A percentile compares a stretch with the other conserved stretches of the same genome.
Evolutionary conservation across 1,140 invertebrate species (phyloP).

Genomic region (Eupeodes corollae): DNA sequence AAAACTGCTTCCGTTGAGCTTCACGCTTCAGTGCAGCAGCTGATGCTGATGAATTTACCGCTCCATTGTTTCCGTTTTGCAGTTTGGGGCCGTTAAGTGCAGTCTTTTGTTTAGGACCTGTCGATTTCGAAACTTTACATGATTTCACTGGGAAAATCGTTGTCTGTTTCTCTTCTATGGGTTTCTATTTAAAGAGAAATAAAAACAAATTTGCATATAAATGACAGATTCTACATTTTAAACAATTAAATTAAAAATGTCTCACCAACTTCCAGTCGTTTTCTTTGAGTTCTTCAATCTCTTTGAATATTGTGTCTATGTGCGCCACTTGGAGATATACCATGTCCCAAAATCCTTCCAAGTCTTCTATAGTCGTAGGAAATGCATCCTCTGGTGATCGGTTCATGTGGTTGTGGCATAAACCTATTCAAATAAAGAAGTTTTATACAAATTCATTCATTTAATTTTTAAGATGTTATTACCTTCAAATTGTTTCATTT

Average conservation of each 20-base stretch:
- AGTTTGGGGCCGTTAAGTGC: constrained; percentile 18
- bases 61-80: constrained; percentile 8
- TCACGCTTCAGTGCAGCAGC: constrained; percentile 53
- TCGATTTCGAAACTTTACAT: background rate
- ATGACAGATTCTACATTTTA: background rate
- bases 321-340: constrained; percentile 80
- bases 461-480: background rate
- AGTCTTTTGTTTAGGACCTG: constrained; percentile 3
- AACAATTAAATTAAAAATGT: constrained; percentile 1
- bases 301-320: constrained; percentile 63
- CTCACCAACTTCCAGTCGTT: constrained; percentile 54
- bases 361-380: constrained; percentile 73
- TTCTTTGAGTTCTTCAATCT: constrained; percentile 55
- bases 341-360: constrained; percentile 97
- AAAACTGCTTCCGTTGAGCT: constrained; percentile 63
- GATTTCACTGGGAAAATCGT: constrained; percentile 7
- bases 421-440: constrained; percentile 36
- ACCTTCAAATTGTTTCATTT: constrained; percentile 91
- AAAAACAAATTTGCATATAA: background rate
- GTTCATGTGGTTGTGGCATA: constrained; percentile 51
- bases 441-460: no score
- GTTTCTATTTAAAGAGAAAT: background rate
- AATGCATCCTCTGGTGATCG: constrained; percentile 66
- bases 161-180: background rate
- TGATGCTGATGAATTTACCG: constrained; percentile 34